phyloP scores from a whole-genome alignment of 1,140 invertebrate genomes.

The Cydia strobilella region DNA sequence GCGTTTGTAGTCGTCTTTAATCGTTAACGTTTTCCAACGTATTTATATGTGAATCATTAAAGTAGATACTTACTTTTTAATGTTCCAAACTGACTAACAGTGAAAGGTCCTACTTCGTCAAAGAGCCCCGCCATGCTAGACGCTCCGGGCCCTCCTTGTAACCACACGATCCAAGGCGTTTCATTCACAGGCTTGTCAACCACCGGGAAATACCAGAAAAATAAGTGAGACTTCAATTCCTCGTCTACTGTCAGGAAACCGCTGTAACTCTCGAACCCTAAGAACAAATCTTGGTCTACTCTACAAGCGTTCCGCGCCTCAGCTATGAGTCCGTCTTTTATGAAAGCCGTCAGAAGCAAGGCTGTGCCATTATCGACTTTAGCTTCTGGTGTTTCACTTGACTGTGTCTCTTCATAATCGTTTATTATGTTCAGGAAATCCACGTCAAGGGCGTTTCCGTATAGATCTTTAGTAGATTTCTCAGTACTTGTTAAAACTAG shows the following conservation, averaged over 20 bases:
- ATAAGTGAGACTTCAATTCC: slow-evolving; percentile 83
- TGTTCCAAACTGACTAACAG: slow-evolving; percentile 76
- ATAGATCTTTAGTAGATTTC: neutral
- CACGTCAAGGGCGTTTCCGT: neutral
- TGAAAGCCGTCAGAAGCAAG: slow-evolving; percentile 83
- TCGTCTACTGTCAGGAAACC: slow-evolving; percentile 84
- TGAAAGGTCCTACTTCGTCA: slow-evolving; percentile 89
- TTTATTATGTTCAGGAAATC: slow-evolving; percentile 20
- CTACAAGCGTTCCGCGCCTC: slow-evolving; percentile 54
- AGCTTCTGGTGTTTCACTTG: slow-evolving; percentile 29
- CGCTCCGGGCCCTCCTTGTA: slow-evolving; percentile 90
- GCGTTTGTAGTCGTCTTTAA: no score
- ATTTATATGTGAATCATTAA: neutral
- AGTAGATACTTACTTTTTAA: slow-evolving; percentile 63
- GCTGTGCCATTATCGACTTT: slow-evolving; percentile 81
- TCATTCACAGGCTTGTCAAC: slow-evolving; percentile 66
- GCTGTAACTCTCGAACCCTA: slow-evolving; percentile 77
- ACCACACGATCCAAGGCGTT: slow-evolving; percentile 86
- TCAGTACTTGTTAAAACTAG: slow-evolving; percentile 27
- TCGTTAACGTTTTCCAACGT: neutral
- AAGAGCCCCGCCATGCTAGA: slow-evolving; percentile 91
- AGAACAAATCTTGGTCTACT: slow-evolving; percentile 56
- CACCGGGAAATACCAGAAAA: slow-evolving; percentile 87
- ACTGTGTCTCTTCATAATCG: slow-evolving; percentile 25
- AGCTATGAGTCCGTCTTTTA: slow-evolving; percentile 78